Evolutionary conservation across 2,888 invertebrate species (phyloP).

Genomic region (Ormyrus pomaceus): DNA sequence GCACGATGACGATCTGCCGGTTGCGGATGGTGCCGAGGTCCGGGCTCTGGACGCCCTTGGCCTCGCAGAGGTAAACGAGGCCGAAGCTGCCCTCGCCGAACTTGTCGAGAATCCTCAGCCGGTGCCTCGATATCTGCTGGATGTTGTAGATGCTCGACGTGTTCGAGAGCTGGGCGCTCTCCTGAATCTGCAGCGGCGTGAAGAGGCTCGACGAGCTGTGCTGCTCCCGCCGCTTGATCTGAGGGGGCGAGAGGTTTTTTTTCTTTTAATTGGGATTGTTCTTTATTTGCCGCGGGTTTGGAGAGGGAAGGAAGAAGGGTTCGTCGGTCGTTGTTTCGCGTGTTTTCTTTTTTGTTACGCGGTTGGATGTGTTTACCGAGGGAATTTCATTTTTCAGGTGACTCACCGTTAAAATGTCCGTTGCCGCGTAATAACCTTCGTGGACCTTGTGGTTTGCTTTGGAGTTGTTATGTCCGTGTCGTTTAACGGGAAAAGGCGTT

Average conservation of each 20-base stretch:
- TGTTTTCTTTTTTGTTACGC: too few relatives aligned
- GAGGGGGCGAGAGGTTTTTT: constrained; percentile 58
- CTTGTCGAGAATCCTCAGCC: constrained; percentile 88
- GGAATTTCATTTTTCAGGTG: background rate
- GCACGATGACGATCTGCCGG: constrained; percentile 85
- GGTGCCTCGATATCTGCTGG: constrained; percentile 84
- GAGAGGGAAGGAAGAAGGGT: too few relatives aligned
- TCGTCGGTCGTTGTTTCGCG: too few relatives aligned
- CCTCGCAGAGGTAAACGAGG: constrained; percentile 88
- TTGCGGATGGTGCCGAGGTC: constrained; percentile 79
- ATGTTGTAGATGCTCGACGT: constrained; percentile 68
- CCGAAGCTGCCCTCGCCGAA: constrained; percentile 93
- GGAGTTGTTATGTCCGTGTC: constrained; percentile 63
- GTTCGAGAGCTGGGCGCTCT: constrained; percentile 73
- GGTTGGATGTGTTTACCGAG: too few relatives aligned
- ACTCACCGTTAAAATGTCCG: constrained; percentile 84
- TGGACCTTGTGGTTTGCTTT: constrained; percentile 69
- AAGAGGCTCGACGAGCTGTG: constrained; percentile 83
- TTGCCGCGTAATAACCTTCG: constrained; percentile 87
- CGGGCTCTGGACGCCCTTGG: constrained; percentile 82
- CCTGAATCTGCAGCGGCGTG: constrained; percentile 85
- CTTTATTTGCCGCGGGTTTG: background rate
- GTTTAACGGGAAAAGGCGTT: constrained; percentile 66
- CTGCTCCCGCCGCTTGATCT: constrained; percentile 82
- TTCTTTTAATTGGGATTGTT: background rate